These are phyloP conservation scores for Octomys mimax DNA, from an alignment of 2,797 vertebrate species.

Conservation along the genomic window DNA sequence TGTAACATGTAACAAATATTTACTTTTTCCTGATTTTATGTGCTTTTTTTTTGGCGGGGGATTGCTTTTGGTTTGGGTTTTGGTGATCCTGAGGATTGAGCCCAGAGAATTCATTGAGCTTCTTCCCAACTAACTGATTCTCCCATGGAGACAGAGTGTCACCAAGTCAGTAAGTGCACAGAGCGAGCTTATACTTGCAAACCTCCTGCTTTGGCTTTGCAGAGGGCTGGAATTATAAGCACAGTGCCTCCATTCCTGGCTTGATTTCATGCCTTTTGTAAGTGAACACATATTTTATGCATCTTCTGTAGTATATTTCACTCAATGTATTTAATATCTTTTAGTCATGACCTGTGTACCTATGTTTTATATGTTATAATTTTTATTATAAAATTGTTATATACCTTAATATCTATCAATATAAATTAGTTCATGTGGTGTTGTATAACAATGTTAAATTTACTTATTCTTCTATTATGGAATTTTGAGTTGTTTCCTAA, in stretches of 20 bases:
- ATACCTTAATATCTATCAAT: conserved; percentile 3
- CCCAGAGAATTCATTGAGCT: background rate
- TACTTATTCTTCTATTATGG: background rate
- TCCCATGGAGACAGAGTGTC: background rate
- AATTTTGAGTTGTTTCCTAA: background rate
- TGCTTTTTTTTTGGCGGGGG: background rate
- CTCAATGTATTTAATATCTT: background rate
- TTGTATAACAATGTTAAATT: background rate
- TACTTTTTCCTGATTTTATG: background rate
- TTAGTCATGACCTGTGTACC: background rate
- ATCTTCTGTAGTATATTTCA: background rate
- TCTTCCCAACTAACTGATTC: background rate
- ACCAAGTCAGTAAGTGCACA: background rate
- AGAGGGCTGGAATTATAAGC: background rate
- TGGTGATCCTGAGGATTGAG: background rate
- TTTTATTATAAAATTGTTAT: background rate
- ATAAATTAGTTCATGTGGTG: background rate
- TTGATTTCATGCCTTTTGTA: background rate
- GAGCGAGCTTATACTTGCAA: background rate
- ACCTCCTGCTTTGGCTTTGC: background rate
- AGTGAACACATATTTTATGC: background rate
- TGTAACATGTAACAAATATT: background rate
- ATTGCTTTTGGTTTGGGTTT: background rate
- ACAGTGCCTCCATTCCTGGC: background rate
- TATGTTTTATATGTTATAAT: background rate